These are phyloP conservation scores for Danio rerio DNA, from an alignment of 2,113 vertebrate genomes.

Conservation along the genomic window GRCz12tu NC_133191.1:11485001-11485500, in stretches of 20 bases:
- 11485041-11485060: background rate
- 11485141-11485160: background rate
- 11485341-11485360: too few species aligned
- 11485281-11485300: background rate
- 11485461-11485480: too few species aligned
- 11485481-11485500: too few species aligned
- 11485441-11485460: too few species aligned
- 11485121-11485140: background rate
- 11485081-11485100: background rate
- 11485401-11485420: too few species aligned
- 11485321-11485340: background rate
- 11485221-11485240: background rate
- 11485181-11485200: background rate
- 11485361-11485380: too few species aligned
- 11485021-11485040: slow-evolving; percentile 20
- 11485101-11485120: background rate
- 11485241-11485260: background rate
- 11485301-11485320: background rate
- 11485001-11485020: slow-evolving; percentile 76
- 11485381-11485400: too few species aligned
- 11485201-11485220: background rate
- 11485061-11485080: background rate
- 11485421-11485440: too few species aligned
- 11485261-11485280: too few species aligned
- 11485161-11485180: background rate